Base-by-base conservation (phyloP, 2,113 vertebrate species). In the Tragelaphus imberbis region DNA sequence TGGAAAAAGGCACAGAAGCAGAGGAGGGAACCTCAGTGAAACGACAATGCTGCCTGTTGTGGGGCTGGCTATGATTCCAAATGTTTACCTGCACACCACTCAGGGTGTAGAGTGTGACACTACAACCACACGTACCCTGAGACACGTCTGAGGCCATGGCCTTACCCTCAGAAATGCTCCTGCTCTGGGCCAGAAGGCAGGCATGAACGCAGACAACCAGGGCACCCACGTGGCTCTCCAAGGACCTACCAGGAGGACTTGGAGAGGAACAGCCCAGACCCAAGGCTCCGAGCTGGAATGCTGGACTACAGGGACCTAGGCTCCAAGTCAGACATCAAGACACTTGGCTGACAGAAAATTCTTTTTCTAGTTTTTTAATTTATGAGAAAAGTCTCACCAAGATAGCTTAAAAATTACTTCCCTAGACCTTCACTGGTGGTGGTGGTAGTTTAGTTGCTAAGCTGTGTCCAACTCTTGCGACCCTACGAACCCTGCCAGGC, bases 381-480 rank as follows among this genome's bases (percentile, higher is more conserved):
- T 80, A 16, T 27, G 40, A n/a, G 21, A 65, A 90, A 47, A 58
- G 19, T 68, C 58, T 93, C 33, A 65, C 36, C 17, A 51, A 90
- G n/a, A 15, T 19, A 16, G 27, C 28, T 80, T 27, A 56, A 51
- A 94, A 65, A 58, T 68, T 8, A 21, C 40, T 90, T 21, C 10
- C 10, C 23, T 79, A n/a, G 81, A 47, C 53, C 16, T 88, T 81
- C 47, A 47, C 3, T 87, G 33, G 63, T 9, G 63, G 33, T 68
- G 16, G 63, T n/a, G 7, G 16, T 2, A 17, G 15, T n/a, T 9
- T 19, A n/a, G 33, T n/a, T 0, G 0, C 33, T 9, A n/a, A 65
- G 3, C 8, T n/a, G 4, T 36, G 19, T 36, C n/a, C 65, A 12
- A 0, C 65, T 71, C n/a, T 36, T 71, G 17, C 1, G 0, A 71